Conservation (phyloP, 2,888 invertebrate genomes). For the Vannuccia rotundouncinata region DNA sequence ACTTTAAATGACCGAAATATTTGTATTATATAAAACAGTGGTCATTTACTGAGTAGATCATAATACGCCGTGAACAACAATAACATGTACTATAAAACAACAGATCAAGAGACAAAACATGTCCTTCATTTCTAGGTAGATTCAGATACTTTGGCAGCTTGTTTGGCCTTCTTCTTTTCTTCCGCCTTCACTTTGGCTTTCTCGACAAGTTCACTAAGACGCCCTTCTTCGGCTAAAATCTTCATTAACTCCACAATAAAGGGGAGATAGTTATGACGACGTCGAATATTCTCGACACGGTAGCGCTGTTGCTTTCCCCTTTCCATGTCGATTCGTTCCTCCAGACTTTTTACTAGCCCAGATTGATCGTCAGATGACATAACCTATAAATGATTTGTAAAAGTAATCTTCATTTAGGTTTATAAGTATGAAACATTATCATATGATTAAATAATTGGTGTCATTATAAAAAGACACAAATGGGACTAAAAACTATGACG, state of each 20-base stretch:
- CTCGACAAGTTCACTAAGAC: constrained; percentile 77
- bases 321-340: constrained; percentile 24
- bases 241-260: constrained; percentile 87
- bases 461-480: too few relatives aligned
- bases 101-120: too few relatives aligned
- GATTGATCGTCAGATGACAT: not conserved
- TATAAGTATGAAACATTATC: too few relatives aligned
- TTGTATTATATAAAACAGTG: too few relatives aligned
- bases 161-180: not conserved
- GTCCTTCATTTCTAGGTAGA: too few relatives aligned
- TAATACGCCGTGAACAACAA: too few relatives aligned
- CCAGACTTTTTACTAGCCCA: not conserved
- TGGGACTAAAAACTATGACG: too few relatives aligned
- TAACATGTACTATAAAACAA: too few relatives aligned
- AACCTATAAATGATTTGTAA: not conserved
- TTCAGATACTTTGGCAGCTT: not conserved
- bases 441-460: too few relatives aligned
- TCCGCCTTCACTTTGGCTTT: constrained; percentile 60
- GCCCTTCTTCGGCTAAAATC: constrained; percentile 81
- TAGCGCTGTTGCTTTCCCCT: constrained; percentile 26
- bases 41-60: too few relatives aligned
- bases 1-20: too few relatives aligned
- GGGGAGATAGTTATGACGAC: constrained; percentile 86
- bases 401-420: too few relatives aligned
- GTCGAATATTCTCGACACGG: constrained; percentile 31